Evolutionary conservation across 2,888 invertebrate species (phyloP).

Genomic region (Gonocerus acuteangulatus): DNA sequence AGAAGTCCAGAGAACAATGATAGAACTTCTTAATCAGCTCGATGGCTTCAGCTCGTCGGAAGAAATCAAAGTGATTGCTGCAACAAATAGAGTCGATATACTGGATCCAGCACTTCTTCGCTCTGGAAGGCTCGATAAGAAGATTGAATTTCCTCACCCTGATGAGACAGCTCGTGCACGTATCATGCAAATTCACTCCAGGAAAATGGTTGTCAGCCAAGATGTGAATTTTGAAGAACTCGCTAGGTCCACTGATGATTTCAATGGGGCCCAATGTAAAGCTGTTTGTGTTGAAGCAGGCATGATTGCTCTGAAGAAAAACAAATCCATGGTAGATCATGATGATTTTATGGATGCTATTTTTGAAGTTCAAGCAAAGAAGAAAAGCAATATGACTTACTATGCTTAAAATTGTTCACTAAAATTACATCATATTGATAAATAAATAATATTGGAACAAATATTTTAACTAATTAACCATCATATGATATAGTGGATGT

Average conservation of each 20-base stretch:
- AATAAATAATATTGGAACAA: no score
- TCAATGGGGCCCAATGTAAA: conserved; percentile 99
- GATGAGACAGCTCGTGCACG: conserved; percentile 97
- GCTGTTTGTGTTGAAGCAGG: conserved; percentile 99
- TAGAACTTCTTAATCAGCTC: conserved; percentile 93
- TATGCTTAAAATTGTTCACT: conserved; percentile 37
- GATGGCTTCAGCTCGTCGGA: conserved; percentile 97
- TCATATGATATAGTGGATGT: no score
- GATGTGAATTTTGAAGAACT: conserved; percentile 90
- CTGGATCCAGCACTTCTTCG: conserved; percentile 93
- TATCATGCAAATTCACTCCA: conserved; percentile 96
- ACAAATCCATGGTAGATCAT: conserved; percentile 87
- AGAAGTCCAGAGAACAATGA: conserved; percentile 98
- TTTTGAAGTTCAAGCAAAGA: conserved; percentile 98
- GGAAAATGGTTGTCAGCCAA: conserved; percentile 96
- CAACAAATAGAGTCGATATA: conserved; percentile 97
- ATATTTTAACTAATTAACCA: no score
- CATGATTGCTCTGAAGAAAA: conserved; percentile 95
- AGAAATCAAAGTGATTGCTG: conserved; percentile 82
- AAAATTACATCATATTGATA: no score
- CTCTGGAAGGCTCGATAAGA: conserved; percentile 93
- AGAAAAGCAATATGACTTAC: conserved; percentile 95
- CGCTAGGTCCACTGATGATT: conserved; percentile 95
- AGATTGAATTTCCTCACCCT: conserved; percentile 98
- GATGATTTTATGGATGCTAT: conserved; percentile 99